Conservation (phyloP, 2,888 invertebrate species). For the Nycteola revayana region DNA sequence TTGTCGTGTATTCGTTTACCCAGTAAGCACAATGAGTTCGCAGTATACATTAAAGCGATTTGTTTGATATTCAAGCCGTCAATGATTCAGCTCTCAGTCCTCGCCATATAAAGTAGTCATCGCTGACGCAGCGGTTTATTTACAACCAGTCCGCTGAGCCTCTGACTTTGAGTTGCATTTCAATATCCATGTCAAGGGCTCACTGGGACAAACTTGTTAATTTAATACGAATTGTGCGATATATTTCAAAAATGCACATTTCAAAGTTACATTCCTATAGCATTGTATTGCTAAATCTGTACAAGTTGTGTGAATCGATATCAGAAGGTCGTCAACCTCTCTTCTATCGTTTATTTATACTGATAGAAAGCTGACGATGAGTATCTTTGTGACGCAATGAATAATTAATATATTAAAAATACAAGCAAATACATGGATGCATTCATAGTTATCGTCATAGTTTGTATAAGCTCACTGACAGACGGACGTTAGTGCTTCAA, state of each 20-base stretch:
- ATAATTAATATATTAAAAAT: too few relatives aligned
- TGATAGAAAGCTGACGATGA: slow-evolving; percentile 16
- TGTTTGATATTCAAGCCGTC: slow-evolving; percentile 19
- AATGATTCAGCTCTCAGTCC: slow-evolving; percentile 23
- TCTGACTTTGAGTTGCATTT: slow-evolving; percentile 52
- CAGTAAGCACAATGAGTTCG: too few relatives aligned
- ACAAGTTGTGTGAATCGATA: slow-evolving; percentile 26
- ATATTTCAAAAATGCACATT: slow-evolving; percentile 25
- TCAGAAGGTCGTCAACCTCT: slow-evolving; percentile 29
- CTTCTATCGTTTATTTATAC: slow-evolving; percentile 14
- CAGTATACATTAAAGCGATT: too few relatives aligned
- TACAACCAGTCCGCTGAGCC: slow-evolving; percentile 47
- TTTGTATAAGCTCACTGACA: too few relatives aligned
- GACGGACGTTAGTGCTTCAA: too few relatives aligned
- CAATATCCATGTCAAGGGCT: slow-evolving; percentile 57
- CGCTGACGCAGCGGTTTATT: slow-evolving; percentile 43
- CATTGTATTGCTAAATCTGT: slow-evolving; percentile 22
- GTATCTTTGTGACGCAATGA: slow-evolving; percentile 12
- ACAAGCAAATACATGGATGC: too few relatives aligned
- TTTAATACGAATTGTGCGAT: too few relatives aligned
- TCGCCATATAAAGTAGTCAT: slow-evolving; percentile 43
- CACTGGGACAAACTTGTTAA: slow-evolving; percentile 27
- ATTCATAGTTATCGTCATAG: too few relatives aligned
- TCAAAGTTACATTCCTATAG: slow-evolving; percentile 6
- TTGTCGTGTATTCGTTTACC: too few relatives aligned